phyloP scores from a whole-genome alignment of 2,888 invertebrate genomes.

The Tetranychus truncatus region DNA sequence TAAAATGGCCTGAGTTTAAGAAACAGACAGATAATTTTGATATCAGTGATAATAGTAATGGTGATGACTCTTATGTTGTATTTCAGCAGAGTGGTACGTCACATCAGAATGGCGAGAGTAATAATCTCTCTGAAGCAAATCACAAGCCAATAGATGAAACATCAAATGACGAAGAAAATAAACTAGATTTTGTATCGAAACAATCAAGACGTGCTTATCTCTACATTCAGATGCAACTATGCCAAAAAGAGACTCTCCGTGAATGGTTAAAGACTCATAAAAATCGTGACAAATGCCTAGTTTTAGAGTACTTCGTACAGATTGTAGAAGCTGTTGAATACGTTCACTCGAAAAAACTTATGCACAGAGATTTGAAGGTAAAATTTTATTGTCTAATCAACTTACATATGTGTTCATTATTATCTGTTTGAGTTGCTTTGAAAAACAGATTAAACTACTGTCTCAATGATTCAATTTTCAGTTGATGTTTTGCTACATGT shows the following conservation, averaged over 20 bases:
- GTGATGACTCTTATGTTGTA: slow-evolving; percentile 8
- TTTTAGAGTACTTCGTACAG: slow-evolving; percentile 60
- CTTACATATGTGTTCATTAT: too few relatives aligned
- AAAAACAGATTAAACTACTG: too few relatives aligned
- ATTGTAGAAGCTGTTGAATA: slow-evolving; percentile 87
- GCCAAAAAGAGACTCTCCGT: slow-evolving; percentile 64
- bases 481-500: too few relatives aligned
- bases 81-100: slow-evolving; percentile 4
- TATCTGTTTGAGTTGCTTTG: too few relatives aligned
- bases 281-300: slow-evolving; percentile 27
- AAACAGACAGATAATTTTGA: background rate
- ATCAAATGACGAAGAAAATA: background rate
- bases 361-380: slow-evolving; percentile 88
- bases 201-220: slow-evolving; percentile 40
- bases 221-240: slow-evolving; percentile 95
- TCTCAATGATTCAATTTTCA: too few relatives aligned
- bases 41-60: background rate
- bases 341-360: slow-evolving; percentile 73
- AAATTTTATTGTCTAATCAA: background rate
- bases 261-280: slow-evolving; percentile 52
- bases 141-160: background rate
- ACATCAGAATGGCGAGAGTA: background rate
- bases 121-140: background rate
- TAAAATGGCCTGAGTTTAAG: background rate
- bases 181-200: slow-evolving; percentile 16